Base-by-base conservation (phyloP, 1,140 invertebrate genomes). In the Heliconius hermathena region DNA sequence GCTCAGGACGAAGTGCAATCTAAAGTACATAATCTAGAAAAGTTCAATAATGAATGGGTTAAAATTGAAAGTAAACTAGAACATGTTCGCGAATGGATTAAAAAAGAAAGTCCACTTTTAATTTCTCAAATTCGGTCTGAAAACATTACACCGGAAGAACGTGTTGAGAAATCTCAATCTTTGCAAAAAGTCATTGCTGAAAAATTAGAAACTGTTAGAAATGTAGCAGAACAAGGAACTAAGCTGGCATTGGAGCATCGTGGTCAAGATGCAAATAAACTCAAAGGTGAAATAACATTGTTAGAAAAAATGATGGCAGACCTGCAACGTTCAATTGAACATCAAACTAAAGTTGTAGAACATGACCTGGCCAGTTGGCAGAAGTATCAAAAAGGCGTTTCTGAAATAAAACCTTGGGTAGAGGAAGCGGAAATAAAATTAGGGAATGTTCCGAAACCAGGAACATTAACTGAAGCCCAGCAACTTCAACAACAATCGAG, bases 381-480 rank as follows among this genome's bases (percentile, higher is more conserved):
- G 86, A 96, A 97, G 85, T 99, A 98, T 91, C 97, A 98, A 94
- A 95, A 96, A 60, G 96, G 96, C 82, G 95, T 98, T 38, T 95
- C 97, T 76, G 96, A 98, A 91, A 95, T 99, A 38, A 97, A 97
- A 90, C 98, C 98, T 3, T 98, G 98, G 97, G 96, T 99, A 77
- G 97, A 98, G 88, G 95, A 98, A 88, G 97, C 97, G 33, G 98
- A 99, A 95, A 94, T 97, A 16, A 97, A 97, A 91, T 95, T 97
- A 46, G 96, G 96, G 76, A 96, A 96, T 81, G 91, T 97, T 57
- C 96, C 97, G 83, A 97, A 97, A 91, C 97, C 97, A n/a, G 90
- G 96, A 2, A 97, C 96, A 71, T 93, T 99, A 33, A 91, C 96
- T 82, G 98, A 99, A 95, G 98, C 98, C 1, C 95, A 97, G 80